phyloP scores from a whole-genome alignment of 2,888 invertebrate genomes.

The Apodemia hepburni region DNA sequence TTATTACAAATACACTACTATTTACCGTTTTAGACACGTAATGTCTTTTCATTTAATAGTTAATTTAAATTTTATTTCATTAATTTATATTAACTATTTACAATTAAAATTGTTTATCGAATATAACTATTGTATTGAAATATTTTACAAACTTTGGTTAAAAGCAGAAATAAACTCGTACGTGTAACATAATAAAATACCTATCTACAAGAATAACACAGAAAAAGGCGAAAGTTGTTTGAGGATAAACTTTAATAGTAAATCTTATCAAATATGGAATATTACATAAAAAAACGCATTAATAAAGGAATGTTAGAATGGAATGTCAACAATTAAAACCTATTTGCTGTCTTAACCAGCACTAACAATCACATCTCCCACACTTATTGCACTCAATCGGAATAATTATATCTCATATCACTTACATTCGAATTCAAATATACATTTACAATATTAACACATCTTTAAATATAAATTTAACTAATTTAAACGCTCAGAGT shows the following conservation, averaged over 20 bases:
- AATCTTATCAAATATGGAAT: slow-evolving; percentile 39
- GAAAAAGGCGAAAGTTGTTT: slow-evolving; percentile 38
- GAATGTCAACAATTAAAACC: slow-evolving; percentile 45
- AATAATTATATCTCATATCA: slow-evolving; percentile 70
- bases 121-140: slow-evolving; percentile 75
- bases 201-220: slow-evolving; percentile 57
- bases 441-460: slow-evolving; percentile 78
- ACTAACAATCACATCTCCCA: slow-evolving; percentile 73
- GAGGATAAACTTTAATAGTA: slow-evolving; percentile 35
- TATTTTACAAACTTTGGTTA: slow-evolving; percentile 80
- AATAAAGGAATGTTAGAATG: slow-evolving; percentile 59
- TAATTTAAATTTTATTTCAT: slow-evolving; percentile 62
- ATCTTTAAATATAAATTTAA: slow-evolving; percentile 76
- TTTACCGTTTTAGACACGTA: slow-evolving; percentile 74
- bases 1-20: slow-evolving; percentile 74
- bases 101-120: slow-evolving; percentile 76
- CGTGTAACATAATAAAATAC: slow-evolving; percentile 52
- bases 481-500: slow-evolving; percentile 45
- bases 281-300: slow-evolving; percentile 39
- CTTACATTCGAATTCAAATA: slow-evolving; percentile 63
- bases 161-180: slow-evolving; percentile 71
- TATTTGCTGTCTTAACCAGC: slow-evolving; percentile 44
- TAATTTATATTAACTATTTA: slow-evolving; percentile 72
- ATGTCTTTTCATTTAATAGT: slow-evolving; percentile 59
- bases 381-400: slow-evolving; percentile 78